Conservation (phyloP, 2,797 vertebrate genomes). For the Phyllotis vaccarum region DNA sequence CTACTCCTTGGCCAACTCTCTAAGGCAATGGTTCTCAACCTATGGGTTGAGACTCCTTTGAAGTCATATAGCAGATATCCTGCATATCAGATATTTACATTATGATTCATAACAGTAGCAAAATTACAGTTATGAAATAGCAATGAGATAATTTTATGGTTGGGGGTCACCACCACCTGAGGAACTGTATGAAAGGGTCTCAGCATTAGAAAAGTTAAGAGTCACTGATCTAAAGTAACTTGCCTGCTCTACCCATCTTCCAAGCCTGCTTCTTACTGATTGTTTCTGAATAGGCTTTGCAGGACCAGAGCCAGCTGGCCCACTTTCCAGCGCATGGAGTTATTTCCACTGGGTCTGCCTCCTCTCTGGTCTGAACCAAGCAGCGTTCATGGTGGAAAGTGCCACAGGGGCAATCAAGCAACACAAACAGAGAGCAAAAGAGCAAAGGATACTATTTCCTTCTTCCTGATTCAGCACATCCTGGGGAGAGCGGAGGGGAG, state of each 20-base stretch:
- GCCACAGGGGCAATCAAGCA: slow-evolving; percentile 8
- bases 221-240: not conserved
- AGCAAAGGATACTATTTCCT: slow-evolving; percentile 6
- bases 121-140: not conserved
- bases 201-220: not conserved
- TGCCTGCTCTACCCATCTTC: not conserved
- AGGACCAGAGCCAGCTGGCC: not conserved
- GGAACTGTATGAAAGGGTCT: not conserved
- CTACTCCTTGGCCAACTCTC: not conserved
- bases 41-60: not conserved
- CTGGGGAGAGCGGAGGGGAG: not conserved
- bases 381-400: slow-evolving; percentile 35
- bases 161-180: not conserved
- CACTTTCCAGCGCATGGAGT: not conserved
- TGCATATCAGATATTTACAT: not conserved
- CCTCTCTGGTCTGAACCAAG: slow-evolving; percentile 22
- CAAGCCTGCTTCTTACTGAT: not conserved
- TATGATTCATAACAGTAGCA: not conserved
- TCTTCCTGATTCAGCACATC: not conserved
- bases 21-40: not conserved
- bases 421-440: not conserved
- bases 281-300: slow-evolving; percentile 20
- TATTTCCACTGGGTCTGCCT: slow-evolving; percentile 33
- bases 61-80: too few relatives aligned
- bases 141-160: not conserved